Evolutionary conservation across 1,140 invertebrate species (phyloP).

Genomic region (Ladona fulva): DNA sequence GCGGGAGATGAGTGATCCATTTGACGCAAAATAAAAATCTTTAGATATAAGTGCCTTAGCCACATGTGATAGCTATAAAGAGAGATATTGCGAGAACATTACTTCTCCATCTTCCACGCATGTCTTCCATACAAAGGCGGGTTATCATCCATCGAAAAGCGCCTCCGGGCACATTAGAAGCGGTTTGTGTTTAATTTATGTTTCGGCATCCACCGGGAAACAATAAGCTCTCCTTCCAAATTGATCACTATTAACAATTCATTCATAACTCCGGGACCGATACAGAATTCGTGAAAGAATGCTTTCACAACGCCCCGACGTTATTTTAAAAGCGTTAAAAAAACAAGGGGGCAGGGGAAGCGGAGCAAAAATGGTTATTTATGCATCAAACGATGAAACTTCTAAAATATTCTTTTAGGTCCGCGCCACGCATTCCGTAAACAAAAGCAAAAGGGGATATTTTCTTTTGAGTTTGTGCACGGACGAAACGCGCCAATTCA

Average conservation of each 20-base stretch:
- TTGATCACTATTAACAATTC: background rate
- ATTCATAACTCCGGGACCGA: background rate
- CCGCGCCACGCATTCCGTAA: background rate
- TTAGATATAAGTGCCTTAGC: too few relatives aligned
- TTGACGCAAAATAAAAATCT: too few relatives aligned
- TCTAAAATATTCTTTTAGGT: background rate
- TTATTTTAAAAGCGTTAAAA: background rate
- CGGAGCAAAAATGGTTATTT: background rate
- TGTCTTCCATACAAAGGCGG: too few relatives aligned
- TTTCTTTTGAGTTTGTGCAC: background rate
- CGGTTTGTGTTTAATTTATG: too few relatives aligned
- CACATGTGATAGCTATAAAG: too few relatives aligned
- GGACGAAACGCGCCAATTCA: background rate
- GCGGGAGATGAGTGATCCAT: too few relatives aligned
- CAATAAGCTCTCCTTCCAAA: background rate
- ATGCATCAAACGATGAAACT: slow-evolving; percentile 3
- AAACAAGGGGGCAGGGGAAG: background rate
- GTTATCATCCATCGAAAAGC: too few relatives aligned
- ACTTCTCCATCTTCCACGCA: too few relatives aligned
- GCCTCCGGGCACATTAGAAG: too few relatives aligned
- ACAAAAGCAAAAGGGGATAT: background rate
- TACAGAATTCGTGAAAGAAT: background rate
- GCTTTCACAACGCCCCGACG: background rate
- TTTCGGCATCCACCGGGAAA: too few relatives aligned
- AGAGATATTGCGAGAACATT: too few relatives aligned